Evolutionary conservation across 2,888 invertebrate genomes (phyloP).

Genomic region (Sialis fuliginosa): DNA sequence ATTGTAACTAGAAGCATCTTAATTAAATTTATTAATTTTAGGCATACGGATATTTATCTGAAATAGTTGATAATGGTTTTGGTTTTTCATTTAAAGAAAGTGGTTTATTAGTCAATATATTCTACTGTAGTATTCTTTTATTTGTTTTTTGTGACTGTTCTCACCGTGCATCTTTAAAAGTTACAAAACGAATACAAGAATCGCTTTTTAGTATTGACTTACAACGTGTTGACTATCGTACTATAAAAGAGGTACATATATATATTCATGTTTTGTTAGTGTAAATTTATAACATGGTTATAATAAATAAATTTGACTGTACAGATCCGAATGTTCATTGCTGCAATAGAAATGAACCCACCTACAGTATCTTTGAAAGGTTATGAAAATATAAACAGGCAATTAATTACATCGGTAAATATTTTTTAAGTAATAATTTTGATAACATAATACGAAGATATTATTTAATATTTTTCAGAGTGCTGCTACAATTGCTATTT

Average conservation of each 20-base stretch:
- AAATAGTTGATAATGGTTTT: constrained; percentile 47
- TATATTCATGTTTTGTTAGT: background rate
- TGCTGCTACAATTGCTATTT: constrained; percentile 43
- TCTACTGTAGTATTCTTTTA: constrained; percentile 39
- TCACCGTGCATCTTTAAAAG: constrained; percentile 42
- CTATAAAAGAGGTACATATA: constrained; percentile 36
- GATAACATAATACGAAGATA: background rate
- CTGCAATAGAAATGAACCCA: constrained; percentile 51
- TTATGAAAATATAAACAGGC: constrained; percentile 44
- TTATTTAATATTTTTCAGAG: constrained; percentile 29
- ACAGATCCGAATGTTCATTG: constrained; percentile 47
- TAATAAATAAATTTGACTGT: constrained; percentile 11
- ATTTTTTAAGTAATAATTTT: background rate
- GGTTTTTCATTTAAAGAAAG: constrained; percentile 47
- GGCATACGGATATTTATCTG: constrained; percentile 46
- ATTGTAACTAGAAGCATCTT: too few relatives aligned
- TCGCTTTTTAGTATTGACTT: constrained; percentile 39
- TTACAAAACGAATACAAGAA: constrained; percentile 43
- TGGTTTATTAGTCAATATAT: constrained; percentile 41
- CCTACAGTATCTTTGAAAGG: constrained; percentile 49
- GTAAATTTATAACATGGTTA: background rate
- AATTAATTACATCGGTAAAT: constrained; percentile 42
- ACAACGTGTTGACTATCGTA: constrained; percentile 34
- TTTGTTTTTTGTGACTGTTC: constrained; percentile 50
- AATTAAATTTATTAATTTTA: constrained; percentile 8